A percentile compares a stretch with the other conserved stretches of the same genome.
Conservation (phyloP, 2,113 vertebrate species). For the Spea multiplicata region DNA sequence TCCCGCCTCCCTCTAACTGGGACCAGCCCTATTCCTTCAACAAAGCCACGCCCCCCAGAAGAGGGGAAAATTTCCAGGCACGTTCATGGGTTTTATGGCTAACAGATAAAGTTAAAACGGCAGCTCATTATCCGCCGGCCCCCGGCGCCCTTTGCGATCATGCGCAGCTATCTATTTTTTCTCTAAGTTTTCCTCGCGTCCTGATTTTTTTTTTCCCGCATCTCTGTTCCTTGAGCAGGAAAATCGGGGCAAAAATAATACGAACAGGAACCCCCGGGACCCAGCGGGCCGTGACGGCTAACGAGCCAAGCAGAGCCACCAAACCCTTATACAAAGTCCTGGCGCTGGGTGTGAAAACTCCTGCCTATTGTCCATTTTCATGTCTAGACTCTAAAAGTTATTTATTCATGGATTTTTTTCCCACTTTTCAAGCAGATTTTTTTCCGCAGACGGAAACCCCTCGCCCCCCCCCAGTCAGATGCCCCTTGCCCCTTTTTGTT, state of each 20-base stretch:
- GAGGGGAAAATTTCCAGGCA: too few relatives aligned
- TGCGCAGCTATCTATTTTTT: neutral
- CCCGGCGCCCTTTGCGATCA: neutral
- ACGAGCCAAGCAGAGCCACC: neutral
- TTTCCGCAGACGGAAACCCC: neutral
- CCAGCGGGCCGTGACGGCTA: neutral
- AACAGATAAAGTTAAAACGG: too few relatives aligned
- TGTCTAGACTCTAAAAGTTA: constrained; percentile 13
- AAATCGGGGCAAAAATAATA: neutral
- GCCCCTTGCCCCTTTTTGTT: constrained; percentile 6
- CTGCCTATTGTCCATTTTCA: neutral
- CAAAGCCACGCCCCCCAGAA: too few relatives aligned
- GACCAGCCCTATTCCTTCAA: too few relatives aligned
- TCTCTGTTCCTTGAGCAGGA: constrained; percentile 26
- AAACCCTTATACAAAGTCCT: neutral
- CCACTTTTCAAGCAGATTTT: neutral
- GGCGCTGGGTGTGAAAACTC: neutral
- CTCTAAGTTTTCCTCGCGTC: too few relatives aligned
- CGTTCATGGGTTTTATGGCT: too few relatives aligned
- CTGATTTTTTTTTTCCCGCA: too few relatives aligned
- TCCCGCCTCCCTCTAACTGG: too few relatives aligned
- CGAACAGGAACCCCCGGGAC: neutral
- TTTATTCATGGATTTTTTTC: constrained; percentile 5
- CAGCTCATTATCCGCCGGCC: neutral
- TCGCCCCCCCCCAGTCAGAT: neutral